phyloP scores from a whole-genome alignment of 2,888 invertebrate genomes.

The Coenonympha glycerion region DNA sequence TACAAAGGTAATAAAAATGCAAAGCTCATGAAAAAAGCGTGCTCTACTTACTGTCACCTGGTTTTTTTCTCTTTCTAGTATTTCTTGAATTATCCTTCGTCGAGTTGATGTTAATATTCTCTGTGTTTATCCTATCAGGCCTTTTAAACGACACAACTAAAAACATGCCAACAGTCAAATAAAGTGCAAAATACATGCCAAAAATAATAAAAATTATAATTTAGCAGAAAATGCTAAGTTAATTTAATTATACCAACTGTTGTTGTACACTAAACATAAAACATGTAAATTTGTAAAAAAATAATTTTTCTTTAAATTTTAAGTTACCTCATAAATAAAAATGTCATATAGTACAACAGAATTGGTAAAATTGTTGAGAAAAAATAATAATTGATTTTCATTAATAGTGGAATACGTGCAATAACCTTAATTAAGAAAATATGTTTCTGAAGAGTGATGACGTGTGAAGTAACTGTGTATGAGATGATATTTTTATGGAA shows the following conservation, averaged over 20 bases:
- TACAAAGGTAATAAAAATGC: not conserved
- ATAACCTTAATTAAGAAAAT: conserved; percentile 11
- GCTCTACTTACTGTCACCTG: conserved; percentile 74
- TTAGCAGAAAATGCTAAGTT: not conserved
- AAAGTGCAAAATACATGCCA: conserved; percentile 7
- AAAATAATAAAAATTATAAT: conserved; percentile 3
- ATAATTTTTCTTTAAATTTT: too few species aligned
- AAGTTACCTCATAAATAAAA: too few species aligned
- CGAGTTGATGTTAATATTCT: conserved; percentile 46
- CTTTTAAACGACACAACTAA: conserved; percentile 92
- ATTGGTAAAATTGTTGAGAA: not conserved
- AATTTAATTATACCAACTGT: not conserved
- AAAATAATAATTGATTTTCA: conserved; percentile 7
- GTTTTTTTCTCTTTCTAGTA: conserved; percentile 85
- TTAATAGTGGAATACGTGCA: conserved; percentile 15
- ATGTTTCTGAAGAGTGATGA: conserved; percentile 22
- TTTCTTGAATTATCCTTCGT: conserved; percentile 44
- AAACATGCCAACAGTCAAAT: conserved; percentile 46
- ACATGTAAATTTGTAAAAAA: too few species aligned
- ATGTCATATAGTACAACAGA: not conserved
- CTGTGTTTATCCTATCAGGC: conserved; percentile 65
- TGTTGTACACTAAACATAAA: not conserved
- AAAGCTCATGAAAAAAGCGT: conserved; percentile 9
- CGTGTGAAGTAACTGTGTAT: conserved; percentile 23
- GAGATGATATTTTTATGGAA: conserved; percentile 28